A percentile compares a stretch with the other conserved stretches of the same genome.
These are phyloP conservation scores for Matsumurasca onukii DNA, from an alignment of 1,140 invertebrate genomes.

Conservation along the genomic window DNA sequence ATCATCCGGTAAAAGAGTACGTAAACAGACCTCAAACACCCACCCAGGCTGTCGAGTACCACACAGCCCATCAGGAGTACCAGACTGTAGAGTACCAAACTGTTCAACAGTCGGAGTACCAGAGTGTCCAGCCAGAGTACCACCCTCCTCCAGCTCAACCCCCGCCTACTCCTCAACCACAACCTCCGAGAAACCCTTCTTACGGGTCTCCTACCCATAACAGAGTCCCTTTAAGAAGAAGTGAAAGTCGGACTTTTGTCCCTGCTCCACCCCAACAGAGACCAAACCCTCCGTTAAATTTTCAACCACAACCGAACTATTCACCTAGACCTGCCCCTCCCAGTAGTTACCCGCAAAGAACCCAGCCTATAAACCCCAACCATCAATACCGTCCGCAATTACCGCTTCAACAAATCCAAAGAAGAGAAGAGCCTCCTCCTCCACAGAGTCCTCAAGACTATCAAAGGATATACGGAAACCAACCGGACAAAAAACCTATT, in stretches of 20 bases:
- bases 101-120: not conserved
- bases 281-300: slow-evolving; percentile 17
- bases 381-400: slow-evolving; percentile 19
- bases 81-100: slow-evolving; percentile 17
- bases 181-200: not conserved
- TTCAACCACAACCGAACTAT: slow-evolving; percentile 23
- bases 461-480: not conserved
- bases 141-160: slow-evolving; percentile 6
- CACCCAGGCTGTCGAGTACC: not conserved
- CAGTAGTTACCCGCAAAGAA: not conserved
- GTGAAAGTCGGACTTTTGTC: slow-evolving; percentile 14
- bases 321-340: slow-evolving; percentile 14
- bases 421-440: slow-evolving; percentile 2
- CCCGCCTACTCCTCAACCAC: not conserved
- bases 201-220: slow-evolving; percentile 13
- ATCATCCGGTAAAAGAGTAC: not conserved
- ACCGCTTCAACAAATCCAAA: no score
- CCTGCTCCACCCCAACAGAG: slow-evolving; percentile 15
- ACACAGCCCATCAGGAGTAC: slow-evolving; percentile 18
- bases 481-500: not conserved
- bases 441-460: not conserved
- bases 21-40: not conserved
- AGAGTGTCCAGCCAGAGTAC: slow-evolving; percentile 10
- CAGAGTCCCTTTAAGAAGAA: slow-evolving; percentile 1
- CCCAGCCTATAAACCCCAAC: not conserved